phyloP scores from a whole-genome alignment of 2,113 vertebrate species.

The Prunella himalayana region DNA sequence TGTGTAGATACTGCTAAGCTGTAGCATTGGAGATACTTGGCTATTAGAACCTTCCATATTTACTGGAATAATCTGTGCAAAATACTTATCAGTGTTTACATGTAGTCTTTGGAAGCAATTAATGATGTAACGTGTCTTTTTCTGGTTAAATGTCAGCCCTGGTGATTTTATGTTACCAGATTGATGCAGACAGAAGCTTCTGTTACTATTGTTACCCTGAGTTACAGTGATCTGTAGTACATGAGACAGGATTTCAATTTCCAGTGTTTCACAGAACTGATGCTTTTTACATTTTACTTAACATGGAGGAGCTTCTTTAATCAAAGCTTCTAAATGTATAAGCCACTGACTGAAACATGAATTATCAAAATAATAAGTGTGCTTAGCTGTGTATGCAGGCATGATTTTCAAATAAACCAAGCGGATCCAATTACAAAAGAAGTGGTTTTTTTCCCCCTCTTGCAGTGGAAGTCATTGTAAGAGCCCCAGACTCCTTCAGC shows the following conservation, averaged over 20 bases:
- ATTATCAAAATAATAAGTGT: background rate
- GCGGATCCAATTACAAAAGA: background rate
- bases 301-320: background rate
- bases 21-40: background rate
- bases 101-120: background rate
- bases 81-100: background rate
- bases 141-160: background rate
- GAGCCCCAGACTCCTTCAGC: background rate
- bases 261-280: background rate
- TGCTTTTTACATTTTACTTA: background rate
- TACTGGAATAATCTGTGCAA: background rate
- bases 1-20: background rate
- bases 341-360: background rate
- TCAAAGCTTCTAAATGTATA: background rate
- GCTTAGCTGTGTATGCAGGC: background rate
- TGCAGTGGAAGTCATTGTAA: background rate
- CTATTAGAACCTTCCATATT: background rate
- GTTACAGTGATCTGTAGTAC: background rate
- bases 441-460: background rate
- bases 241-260: background rate
- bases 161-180: background rate
- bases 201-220: background rate
- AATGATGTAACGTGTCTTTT: background rate
- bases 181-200: background rate
- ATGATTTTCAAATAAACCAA: background rate